These are phyloP conservation scores for Chrysomallon squamiferum DNA, from an alignment of 1,140 invertebrate genomes.

Conservation along the genomic window DNA sequence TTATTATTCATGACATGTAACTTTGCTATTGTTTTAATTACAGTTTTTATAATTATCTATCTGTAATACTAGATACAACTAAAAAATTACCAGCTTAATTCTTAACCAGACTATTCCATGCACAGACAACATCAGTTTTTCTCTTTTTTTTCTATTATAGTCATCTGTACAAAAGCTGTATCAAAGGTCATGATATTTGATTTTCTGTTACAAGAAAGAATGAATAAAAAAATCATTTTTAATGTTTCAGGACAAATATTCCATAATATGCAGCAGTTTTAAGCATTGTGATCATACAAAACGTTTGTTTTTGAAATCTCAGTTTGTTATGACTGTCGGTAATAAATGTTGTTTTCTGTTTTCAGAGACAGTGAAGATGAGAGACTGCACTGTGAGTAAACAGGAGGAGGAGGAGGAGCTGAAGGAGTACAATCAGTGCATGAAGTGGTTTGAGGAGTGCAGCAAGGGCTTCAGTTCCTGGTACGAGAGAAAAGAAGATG, in stretches of 20 bases:
- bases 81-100: no score
- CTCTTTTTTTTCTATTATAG: no score
- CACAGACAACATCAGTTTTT: no score
- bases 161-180: no score
- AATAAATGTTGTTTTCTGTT: background rate
- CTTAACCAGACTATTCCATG: no score
- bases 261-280: background rate
- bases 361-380: constrained; percentile 55
- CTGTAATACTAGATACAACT: no score
- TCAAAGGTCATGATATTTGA: no score
- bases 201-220: background rate
- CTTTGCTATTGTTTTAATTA: no score
- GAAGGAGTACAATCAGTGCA: constrained; percentile 50
- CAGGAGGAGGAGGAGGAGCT: constrained; percentile 54
- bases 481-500: constrained; percentile 47
- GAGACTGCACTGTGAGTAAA: constrained; percentile 41
- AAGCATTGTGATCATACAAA: background rate
- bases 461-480: constrained; percentile 40
- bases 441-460: constrained; percentile 57
- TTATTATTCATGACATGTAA: no score
- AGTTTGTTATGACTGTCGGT: background rate
- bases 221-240: background rate
- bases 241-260: background rate
- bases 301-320: background rate
- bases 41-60: no score